phyloP scores from a whole-genome alignment of 2,113 vertebrate genomes.

The Pedetes capensis region DNA sequence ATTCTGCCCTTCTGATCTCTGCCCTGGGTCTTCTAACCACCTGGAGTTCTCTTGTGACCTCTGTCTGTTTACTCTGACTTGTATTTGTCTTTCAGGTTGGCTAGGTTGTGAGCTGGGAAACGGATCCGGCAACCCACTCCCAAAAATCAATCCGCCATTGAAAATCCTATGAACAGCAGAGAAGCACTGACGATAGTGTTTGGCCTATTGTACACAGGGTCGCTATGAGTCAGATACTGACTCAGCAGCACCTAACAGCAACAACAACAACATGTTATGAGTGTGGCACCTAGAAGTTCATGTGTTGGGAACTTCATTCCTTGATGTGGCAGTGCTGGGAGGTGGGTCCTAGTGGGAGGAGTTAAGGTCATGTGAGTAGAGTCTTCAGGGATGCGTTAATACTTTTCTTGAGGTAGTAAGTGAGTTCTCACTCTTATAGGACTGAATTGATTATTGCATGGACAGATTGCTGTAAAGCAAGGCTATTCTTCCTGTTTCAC shows the following conservation, averaged over 20 bases:
- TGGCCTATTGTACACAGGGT: too few species aligned
- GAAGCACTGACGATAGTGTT: too few species aligned
- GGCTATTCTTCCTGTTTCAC: neutral
- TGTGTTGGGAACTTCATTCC: neutral
- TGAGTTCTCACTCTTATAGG: neutral
- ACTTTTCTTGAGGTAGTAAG: neutral
- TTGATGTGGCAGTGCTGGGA: too few species aligned
- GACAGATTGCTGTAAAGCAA: too few species aligned
- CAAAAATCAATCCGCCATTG: too few species aligned
- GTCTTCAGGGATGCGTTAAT: too few species aligned
- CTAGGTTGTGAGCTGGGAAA: too few species aligned
- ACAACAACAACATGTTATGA: too few species aligned
- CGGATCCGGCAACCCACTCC: too few species aligned
- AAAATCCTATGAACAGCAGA: too few species aligned
- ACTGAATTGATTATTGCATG: neutral
- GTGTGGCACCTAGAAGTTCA: neutral
- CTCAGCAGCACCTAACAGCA: too few species aligned
- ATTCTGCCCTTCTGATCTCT: neutral
- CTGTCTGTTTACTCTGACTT: neutral
- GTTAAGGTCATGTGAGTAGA: neutral
- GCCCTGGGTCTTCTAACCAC: neutral
- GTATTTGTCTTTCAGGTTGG: neutral
- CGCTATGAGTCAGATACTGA: too few species aligned
- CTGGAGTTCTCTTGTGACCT: neutral
- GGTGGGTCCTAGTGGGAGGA: neutral